These are phyloP conservation scores for Hyposmocoma kahamanoa DNA, from an alignment of 1,140 invertebrate species.

Conservation along the genomic window DNA sequence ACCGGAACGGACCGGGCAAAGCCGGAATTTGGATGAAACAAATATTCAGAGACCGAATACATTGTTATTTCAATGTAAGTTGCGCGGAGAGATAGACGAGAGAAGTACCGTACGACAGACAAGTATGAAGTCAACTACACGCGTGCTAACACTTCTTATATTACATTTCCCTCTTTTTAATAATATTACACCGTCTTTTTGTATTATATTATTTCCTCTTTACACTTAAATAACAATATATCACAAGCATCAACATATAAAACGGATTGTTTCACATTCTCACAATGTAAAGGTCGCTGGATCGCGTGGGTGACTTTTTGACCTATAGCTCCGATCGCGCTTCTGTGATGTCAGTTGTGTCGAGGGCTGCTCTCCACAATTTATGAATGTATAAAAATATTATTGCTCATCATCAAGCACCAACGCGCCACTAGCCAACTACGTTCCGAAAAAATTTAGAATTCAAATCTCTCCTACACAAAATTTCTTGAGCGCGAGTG, in stretches of 20 bases:
- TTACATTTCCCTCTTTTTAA: conserved; percentile 39
- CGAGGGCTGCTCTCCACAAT: conserved; percentile 46
- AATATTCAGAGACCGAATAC: conserved; percentile 48
- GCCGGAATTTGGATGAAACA: conserved; percentile 71
- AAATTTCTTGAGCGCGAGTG: conserved; percentile 50
- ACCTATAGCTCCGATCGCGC: conserved; percentile 33
- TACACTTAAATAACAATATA: conserved; percentile 73
- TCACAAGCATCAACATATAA: conserved; percentile 70
- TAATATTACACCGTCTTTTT: conserved; percentile 49
- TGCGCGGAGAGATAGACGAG: conserved; percentile 29
- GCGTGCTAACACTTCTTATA: conserved; percentile 51
- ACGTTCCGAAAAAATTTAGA: conserved; percentile 63
- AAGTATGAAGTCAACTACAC: conserved; percentile 39
- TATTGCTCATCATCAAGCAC: conserved; percentile 71
- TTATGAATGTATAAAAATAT: conserved; percentile 73
- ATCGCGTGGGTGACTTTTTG: conserved; percentile 57
- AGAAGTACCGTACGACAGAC: conserved; percentile 20
- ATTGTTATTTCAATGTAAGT: conserved; percentile 69
- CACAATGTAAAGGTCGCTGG: conserved; percentile 7
- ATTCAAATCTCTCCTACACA: conserved; percentile 54
- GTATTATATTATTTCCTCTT: conserved; percentile 55
- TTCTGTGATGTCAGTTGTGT: conserved; percentile 22
- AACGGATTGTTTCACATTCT: conserved; percentile 29
- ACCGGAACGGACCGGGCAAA: conserved; percentile 11
- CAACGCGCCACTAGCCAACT: conserved; percentile 68